These are phyloP conservation scores for Dusona sp. DNA, from an alignment of 2,888 invertebrate genomes.

Conservation along the genomic window DNA sequence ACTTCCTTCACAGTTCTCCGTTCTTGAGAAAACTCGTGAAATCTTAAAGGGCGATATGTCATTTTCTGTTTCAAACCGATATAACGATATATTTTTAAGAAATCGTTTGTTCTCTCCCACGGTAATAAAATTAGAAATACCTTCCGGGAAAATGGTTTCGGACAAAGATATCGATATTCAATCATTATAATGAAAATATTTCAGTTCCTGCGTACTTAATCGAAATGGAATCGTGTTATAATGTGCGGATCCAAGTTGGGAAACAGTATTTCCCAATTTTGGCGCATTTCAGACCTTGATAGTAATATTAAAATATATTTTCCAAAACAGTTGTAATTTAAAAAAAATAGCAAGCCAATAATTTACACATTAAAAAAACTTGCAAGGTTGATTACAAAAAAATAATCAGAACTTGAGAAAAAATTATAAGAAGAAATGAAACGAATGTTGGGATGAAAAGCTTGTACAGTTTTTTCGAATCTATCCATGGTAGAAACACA, in stretches of 20 bases:
- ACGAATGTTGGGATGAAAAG: too few relatives aligned
- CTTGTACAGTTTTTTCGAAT: too few relatives aligned
- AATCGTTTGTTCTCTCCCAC: background rate
- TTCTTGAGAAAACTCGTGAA: conserved; percentile 2
- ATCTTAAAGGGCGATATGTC: conserved; percentile 18
- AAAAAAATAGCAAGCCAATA: background rate
- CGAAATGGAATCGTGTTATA: background rate
- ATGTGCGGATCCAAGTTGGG: background rate
- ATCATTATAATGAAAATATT: background rate
- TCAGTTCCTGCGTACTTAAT: background rate
- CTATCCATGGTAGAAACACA: too few relatives aligned
- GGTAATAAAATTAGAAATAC: background rate
- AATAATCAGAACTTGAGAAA: too few relatives aligned
- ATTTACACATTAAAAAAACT: background rate
- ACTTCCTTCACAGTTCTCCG: background rate
- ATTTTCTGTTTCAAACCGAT: background rate
- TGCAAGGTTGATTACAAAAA: too few relatives aligned
- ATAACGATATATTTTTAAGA: background rate
- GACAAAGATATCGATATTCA: background rate
- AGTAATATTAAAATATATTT: background rate
- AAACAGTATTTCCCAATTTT: background rate
- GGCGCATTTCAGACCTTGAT: background rate
- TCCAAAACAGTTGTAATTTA: background rate
- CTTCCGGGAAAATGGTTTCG: background rate
- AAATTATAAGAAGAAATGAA: too few relatives aligned